A percentile compares a stretch with the other conserved stretches of the same genome.
phyloP scores from a whole-genome alignment of 2,888 invertebrate species.

The Julus scanicus region DNA sequence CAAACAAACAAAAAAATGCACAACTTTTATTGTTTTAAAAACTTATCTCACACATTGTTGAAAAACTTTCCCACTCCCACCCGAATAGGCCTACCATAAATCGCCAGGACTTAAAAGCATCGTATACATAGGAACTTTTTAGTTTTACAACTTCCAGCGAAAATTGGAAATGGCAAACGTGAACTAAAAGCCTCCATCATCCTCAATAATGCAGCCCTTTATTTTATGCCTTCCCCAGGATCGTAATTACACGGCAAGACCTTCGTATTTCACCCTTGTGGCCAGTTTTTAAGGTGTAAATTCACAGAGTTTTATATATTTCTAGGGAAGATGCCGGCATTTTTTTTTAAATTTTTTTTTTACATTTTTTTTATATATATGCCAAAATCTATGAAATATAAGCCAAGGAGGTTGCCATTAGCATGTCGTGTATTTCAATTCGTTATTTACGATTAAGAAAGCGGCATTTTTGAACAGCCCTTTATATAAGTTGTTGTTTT shows the following conservation, averaged over 20 bases:
- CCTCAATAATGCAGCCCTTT: conserved; percentile 38
- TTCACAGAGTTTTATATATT: not conserved
- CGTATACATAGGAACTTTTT: not conserved
- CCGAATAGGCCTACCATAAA: not conserved
- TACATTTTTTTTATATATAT: too few relatives aligned
- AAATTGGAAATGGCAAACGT: conserved; percentile 32
- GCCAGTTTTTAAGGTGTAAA: not conserved
- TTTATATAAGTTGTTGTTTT: not conserved
- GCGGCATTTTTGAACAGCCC: not conserved
- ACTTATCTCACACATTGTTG: not conserved
- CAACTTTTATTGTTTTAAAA: not conserved
- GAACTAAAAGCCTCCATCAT: conserved; percentile 41
- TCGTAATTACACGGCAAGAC: not conserved
- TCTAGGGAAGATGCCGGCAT: not conserved
- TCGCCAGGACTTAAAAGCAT: conserved; percentile 2
- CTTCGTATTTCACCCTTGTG: not conserved
- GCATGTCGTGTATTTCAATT: not conserved
- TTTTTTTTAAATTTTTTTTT: not conserved
- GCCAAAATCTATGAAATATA: not conserved
- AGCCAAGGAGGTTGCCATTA: not conserved
- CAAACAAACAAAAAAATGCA: not conserved
- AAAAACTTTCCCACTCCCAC: not conserved
- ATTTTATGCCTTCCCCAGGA: conserved; percentile 24
- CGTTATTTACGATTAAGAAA: not conserved
- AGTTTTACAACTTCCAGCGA: conserved; percentile 40